Evolutionary conservation across 1,140 invertebrate species (phyloP), one percentile per base, ranked within the genome.

Genomic region (Drosophila sucinea): DNA sequence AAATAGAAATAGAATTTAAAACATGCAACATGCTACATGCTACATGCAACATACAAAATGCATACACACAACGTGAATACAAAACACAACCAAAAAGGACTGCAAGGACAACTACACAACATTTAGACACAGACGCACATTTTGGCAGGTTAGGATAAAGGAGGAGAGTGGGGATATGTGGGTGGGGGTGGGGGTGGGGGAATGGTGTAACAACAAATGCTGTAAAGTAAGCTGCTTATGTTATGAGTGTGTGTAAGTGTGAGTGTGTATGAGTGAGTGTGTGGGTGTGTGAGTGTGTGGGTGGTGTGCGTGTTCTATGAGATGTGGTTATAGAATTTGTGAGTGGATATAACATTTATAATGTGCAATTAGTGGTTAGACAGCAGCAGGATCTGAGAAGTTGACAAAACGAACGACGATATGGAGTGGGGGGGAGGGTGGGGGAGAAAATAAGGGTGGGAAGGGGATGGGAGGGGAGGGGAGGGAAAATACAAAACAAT

Each of bases 1-100:
- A 70, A 69, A 84, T 77, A 62, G 63, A 60, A 77, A 71, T 86
- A 90, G 79, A 82, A 82, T 85, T 86, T 90, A 81, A 57, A 55
- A 47, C 67, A 70, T 63, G 60, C 55, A 70, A 27, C 23, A 51
- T 10, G 35, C 8, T 11, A 17, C 17, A 17, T 17, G 17, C 17
- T 17, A 4, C 10, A 38, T 38, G 3, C 35, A 41, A 41, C 60
- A 70, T 68, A 68, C 75, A 79, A 33, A 38, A 38, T 11, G 35
- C 8, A 11, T 38, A 10, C 2, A 71, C 62, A 67, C 41, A n/a
- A 57, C 40, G 17, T 47, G 1, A 2, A 51, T 17, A 10, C 35
- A 38, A 38, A 7, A 44, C 1, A 58, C 29, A 47, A 56, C 69
- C 41, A 44, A 70, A 60, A 44, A 51, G 44, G 44, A 51, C 44